phyloP scores from a whole-genome alignment of 30 jellyfish, hydroid and myxozoan species.

The Cassiopea xamachana region DNA sequence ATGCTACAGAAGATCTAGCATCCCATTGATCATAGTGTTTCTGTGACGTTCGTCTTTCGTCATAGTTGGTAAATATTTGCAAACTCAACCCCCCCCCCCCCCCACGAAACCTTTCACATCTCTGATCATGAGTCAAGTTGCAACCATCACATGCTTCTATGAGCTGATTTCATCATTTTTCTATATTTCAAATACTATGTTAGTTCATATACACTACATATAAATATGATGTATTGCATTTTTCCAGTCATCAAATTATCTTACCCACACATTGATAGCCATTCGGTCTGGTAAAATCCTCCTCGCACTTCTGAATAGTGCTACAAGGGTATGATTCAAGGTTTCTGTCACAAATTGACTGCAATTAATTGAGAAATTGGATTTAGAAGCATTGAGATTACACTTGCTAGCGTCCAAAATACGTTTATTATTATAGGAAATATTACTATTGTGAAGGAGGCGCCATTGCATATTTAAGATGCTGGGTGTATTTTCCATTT shows the following conservation, averaged over 20 bases:
- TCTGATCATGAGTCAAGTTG: neutral
- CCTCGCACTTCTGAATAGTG: neutral
- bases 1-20: too few relatives aligned
- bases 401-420: too few relatives aligned
- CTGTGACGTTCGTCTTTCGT: too few relatives aligned
- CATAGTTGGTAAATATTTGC: neutral
- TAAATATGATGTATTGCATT: neutral
- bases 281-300: neutral
- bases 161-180: too few relatives aligned
- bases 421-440: too few relatives aligned
- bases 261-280: constrained; percentile 9
- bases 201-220: too few relatives aligned
- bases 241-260: neutral
- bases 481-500: too few relatives aligned
- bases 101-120: neutral
- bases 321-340: neutral
- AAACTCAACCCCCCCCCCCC: neutral
- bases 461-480: too few relatives aligned
- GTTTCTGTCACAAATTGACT: neutral
- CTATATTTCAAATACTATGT: too few relatives aligned
- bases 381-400: neutral
- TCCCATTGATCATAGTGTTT: too few relatives aligned
- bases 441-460: too few relatives aligned
- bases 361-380: neutral
- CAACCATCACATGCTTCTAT: too few relatives aligned